Conservation (phyloP, 1,140 invertebrate genomes). For the Pseudomyrmex pallidus region DNA sequence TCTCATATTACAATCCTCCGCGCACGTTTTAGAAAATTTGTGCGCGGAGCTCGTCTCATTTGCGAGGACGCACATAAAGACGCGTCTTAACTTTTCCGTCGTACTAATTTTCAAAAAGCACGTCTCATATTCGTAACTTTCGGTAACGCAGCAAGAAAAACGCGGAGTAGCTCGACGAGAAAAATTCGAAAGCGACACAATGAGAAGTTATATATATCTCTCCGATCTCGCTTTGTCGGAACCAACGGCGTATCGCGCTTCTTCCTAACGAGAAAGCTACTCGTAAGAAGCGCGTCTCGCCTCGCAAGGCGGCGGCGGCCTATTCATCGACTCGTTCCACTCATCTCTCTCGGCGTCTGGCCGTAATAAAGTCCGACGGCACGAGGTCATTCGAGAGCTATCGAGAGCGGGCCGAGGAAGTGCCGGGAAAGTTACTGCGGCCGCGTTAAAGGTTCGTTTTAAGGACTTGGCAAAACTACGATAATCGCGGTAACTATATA, state of each 20-base stretch:
- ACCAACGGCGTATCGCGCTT: conserved; percentile 43
- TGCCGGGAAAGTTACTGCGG: background rate
- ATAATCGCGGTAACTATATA: too few relatives aligned
- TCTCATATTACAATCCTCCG: too few relatives aligned
- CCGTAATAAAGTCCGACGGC: conserved; percentile 51
- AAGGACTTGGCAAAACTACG: conserved; percentile 40
- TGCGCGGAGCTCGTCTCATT: background rate
- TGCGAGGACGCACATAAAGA: background rate
- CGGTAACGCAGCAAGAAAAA: too few relatives aligned
- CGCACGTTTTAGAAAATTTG: too few relatives aligned
- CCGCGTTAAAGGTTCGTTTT: conserved; percentile 15
- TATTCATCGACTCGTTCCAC: conserved; percentile 64
- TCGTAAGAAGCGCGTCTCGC: conserved; percentile 18
- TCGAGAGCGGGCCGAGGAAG: conserved; percentile 32
- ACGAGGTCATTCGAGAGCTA: conserved; percentile 2
- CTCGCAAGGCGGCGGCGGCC: background rate
- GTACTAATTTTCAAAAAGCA: background rate
- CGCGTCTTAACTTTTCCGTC: background rate
- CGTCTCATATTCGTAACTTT: background rate
- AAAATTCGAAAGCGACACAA: background rate
- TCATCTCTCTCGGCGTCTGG: background rate
- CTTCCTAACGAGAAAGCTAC: conserved; percentile 65
- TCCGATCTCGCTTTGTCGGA: conserved; percentile 45
- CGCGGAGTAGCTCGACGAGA: background rate
- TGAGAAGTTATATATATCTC: conserved; percentile 1